phyloP scores from a whole-genome alignment of 2,888 invertebrate species.

The Eupelmus urozonus region DNA sequence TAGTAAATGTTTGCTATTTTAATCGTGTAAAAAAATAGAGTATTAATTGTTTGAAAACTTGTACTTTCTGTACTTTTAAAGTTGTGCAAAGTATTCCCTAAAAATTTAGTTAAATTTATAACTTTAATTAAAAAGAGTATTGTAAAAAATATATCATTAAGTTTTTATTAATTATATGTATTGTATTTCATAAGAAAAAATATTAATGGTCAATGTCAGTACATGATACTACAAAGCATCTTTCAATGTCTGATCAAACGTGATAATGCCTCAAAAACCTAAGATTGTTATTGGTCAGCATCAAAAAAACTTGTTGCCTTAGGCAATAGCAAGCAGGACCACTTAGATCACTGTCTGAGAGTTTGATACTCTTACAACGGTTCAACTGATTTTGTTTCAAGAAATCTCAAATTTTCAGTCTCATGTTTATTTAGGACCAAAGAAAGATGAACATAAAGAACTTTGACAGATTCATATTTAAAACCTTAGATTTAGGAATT shows the following conservation, averaged over 20 bases:
- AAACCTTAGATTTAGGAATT: no score
- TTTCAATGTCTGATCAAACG: not conserved
- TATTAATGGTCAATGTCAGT: constrained; percentile 5
- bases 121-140: no score
- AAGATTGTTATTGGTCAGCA: constrained; percentile 20
- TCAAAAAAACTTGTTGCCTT: constrained; percentile 9
- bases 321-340: not conserved
- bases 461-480: no score
- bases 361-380: constrained; percentile 4
- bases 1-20: no score
- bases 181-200: not conserved
- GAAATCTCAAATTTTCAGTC: not conserved
- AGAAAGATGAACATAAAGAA: not conserved
- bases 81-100: no score
- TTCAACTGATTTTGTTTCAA: constrained; percentile 32
- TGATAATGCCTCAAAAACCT: not conserved
- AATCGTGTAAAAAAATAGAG: no score
- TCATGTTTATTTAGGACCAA: constrained; percentile 36
- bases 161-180: not conserved
- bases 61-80: no score
- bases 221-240: not conserved
- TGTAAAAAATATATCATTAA: not conserved
- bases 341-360: constrained; percentile 11
- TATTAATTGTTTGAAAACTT: no score
- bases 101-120: no score